Conservation (phyloP, 2,797 vertebrate genomes). For the Glossophaga mutica region DNA sequence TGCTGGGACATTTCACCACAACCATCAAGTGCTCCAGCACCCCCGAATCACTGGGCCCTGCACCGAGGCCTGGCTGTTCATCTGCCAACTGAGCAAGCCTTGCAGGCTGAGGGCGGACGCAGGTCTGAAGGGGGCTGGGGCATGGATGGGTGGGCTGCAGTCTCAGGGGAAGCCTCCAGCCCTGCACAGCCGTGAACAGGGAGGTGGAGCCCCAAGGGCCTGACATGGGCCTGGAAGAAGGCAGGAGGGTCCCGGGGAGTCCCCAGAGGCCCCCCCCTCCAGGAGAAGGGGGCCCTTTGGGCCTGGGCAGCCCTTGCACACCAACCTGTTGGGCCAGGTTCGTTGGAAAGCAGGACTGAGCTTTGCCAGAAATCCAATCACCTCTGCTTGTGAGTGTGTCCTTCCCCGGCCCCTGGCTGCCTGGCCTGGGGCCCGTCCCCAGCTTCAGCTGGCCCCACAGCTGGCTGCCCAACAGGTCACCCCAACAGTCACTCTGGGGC, state of each 20-base stretch:
- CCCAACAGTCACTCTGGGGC: background rate
- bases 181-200: background rate
- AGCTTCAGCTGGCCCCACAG: background rate
- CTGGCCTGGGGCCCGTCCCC: background rate
- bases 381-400: background rate
- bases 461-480: background rate
- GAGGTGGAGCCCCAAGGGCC: background rate
- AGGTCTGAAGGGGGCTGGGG: background rate
- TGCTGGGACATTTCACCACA: background rate
- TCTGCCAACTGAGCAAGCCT: background rate
- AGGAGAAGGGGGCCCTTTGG: background rate
- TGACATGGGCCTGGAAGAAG: background rate
- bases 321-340: constrained; percentile 60
- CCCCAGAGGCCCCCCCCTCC: background rate
- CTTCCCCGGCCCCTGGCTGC: background rate
- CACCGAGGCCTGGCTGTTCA: background rate
- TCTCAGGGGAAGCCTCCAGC: background rate
- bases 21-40: background rate
- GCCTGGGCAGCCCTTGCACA: background rate
- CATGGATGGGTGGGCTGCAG: no score
- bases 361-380: constrained; percentile 27
- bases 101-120: background rate
- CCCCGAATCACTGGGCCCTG: background rate
- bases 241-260: background rate
- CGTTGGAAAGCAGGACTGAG: background rate